These are phyloP conservation scores for Eidolon helvum DNA, from an alignment of 2,113 vertebrate species.

Conservation along the genomic window DNA sequence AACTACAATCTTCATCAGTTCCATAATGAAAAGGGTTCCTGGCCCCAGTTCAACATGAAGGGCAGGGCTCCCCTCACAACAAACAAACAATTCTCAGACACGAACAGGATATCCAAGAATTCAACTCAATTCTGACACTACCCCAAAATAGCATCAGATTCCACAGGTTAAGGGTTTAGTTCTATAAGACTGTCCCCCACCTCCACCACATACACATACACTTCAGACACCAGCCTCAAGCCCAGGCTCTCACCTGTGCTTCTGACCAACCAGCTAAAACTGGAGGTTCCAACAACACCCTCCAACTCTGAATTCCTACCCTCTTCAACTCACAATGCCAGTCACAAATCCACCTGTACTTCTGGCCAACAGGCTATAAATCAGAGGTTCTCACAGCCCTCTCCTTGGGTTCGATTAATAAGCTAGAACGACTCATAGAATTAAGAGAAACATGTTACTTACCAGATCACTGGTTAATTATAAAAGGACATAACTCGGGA, in stretches of 20 bases:
- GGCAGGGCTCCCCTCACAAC: background rate
- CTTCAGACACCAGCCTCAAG: background rate
- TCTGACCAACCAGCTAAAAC: background rate
- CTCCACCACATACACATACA: background rate
- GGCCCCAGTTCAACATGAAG: background rate
- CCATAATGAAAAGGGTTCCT: background rate
- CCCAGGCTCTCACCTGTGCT: background rate
- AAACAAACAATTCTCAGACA: background rate
- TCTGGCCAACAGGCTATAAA: background rate
- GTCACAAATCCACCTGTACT: background rate
- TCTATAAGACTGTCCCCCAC: background rate
- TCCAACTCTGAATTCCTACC: too few species aligned
- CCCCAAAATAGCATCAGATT: background rate
- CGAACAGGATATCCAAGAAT: background rate
- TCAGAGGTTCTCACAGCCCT: background rate
- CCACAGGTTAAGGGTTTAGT: background rate
- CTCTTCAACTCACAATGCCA: background rate
- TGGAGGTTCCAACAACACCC: background rate
- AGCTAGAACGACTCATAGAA: background rate
- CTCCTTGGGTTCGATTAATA: background rate
- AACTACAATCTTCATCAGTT: background rate
- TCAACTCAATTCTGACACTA: background rate
- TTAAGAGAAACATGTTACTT: background rate
- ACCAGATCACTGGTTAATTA: background rate
- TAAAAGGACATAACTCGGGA: background rate